Conservation (phyloP, 2,113 vertebrate genomes). For the Pelecanus crispus region DNA sequence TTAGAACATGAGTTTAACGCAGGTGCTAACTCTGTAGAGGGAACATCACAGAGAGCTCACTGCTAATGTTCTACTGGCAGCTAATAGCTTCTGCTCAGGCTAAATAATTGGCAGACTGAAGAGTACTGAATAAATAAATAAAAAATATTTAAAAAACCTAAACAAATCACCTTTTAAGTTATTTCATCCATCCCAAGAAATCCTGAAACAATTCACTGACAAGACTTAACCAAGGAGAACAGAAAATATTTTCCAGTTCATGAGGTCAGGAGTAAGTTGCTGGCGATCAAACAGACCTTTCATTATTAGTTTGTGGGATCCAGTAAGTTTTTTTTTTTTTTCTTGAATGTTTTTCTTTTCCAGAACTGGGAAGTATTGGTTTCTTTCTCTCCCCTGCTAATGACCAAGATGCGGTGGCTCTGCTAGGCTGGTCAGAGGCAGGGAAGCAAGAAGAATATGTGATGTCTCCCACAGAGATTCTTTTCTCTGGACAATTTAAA, state of each 20-base stretch:
- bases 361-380: conserved; percentile 36
- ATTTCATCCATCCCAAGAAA: background rate
- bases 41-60: background rate
- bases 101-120: background rate
- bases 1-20: background rate
- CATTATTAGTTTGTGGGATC: background rate
- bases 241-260: conserved; percentile 37
- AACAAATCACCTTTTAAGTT: background rate
- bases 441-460: background rate
- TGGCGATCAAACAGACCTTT: background rate
- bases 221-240: background rate
- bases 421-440: background rate
- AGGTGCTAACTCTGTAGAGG: background rate
- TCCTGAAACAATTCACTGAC: background rate
- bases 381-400: conserved; percentile 9
- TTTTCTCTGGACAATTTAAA: conserved; percentile 24
- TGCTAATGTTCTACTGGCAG: background rate
- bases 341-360: conserved; percentile 6
- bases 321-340: conserved; percentile 21
- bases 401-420: background rate
- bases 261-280: background rate
- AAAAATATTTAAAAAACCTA: background rate
- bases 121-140: background rate
- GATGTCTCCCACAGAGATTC: background rate
- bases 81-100: background rate